phyloP scores from a whole-genome alignment of 2,113 vertebrate species.

The Paracanthobrama guichenoti region DNA sequence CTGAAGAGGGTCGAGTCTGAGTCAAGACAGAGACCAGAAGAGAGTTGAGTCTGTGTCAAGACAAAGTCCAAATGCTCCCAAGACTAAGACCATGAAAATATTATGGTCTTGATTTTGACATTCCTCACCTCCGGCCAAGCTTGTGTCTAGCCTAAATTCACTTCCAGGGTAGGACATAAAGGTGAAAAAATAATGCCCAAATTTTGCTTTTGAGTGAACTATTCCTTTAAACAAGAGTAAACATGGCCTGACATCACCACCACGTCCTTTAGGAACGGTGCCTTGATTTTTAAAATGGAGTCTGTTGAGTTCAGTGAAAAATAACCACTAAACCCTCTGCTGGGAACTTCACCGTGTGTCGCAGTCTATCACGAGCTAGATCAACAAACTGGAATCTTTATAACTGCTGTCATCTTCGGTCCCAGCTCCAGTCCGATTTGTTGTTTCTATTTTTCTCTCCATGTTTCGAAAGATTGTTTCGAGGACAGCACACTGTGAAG shows the following conservation, averaged over 20 bases:
- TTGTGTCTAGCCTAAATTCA: not conserved
- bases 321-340: slow-evolving; percentile 47
- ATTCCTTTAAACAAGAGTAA: not conserved
- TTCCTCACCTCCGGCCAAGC: not conserved
- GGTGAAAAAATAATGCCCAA: not conserved
- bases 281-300: slow-evolving; percentile 33
- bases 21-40: not conserved
- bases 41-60: not conserved
- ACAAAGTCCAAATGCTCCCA: no score
- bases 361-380: not conserved
- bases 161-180: not conserved
- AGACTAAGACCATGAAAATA: not conserved
- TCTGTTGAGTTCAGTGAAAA: slow-evolving; percentile 34
- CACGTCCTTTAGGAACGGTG: slow-evolving; percentile 31
- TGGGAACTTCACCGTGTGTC: slow-evolving; percentile 29
- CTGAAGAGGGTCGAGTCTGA: no score
- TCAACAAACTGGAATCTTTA: slow-evolving; percentile 37
- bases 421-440: not conserved
- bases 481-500: slow-evolving; percentile 60
- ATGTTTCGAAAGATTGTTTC: slow-evolving; percentile 25
- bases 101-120: not conserved
- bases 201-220: not conserved
- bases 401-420: slow-evolving; percentile 23
- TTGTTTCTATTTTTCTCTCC: slow-evolving; percentile 19
- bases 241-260: slow-evolving; percentile 18